A percentile compares a stretch with the other conserved stretches of the same genome.
These are phyloP conservation scores for Camptogramma bilineatum DNA, from an alignment of 2,888 invertebrate genomes.

Conservation along the genomic window DNA sequence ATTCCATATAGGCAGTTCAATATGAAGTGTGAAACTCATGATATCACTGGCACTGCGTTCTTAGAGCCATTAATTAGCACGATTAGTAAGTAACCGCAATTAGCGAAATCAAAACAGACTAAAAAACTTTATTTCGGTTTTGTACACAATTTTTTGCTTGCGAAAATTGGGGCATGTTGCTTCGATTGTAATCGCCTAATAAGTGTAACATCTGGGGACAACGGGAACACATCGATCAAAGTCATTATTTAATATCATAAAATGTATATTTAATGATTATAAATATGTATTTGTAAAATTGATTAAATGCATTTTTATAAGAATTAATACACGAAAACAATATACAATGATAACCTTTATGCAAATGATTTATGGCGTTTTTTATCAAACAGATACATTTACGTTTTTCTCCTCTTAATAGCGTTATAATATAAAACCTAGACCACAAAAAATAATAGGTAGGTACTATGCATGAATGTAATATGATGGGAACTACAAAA, in stretches of 20 bases:
- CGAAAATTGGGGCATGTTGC: conserved; percentile 19
- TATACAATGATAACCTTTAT: not conserved
- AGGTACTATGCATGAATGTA: not conserved
- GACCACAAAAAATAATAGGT: no score
- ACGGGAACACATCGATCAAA: no score
- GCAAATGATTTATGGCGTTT: not conserved
- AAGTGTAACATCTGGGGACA: no score
- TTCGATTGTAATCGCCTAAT: not conserved
- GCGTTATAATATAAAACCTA: no score
- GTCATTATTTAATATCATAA: no score
- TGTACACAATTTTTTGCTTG: conserved; percentile 44
- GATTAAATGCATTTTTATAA: no score
- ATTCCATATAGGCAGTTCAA: conserved; percentile 45
- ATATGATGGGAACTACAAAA: not conserved
- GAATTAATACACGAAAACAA: no score
- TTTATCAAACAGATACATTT: not conserved
- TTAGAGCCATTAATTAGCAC: conserved; percentile 63
- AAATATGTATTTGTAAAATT: no score
- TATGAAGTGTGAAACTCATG: conserved; percentile 70
- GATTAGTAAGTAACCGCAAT: conserved; percentile 64
- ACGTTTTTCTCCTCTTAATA: not conserved
- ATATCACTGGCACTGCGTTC: conserved; percentile 70
- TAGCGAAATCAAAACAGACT: conserved; percentile 56
- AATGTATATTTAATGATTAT: no score
- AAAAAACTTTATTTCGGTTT: conserved; percentile 42